Evolutionary conservation across 2,888 invertebrate genomes (phyloP).

Genomic region (Drosophila basisetae): DNA sequence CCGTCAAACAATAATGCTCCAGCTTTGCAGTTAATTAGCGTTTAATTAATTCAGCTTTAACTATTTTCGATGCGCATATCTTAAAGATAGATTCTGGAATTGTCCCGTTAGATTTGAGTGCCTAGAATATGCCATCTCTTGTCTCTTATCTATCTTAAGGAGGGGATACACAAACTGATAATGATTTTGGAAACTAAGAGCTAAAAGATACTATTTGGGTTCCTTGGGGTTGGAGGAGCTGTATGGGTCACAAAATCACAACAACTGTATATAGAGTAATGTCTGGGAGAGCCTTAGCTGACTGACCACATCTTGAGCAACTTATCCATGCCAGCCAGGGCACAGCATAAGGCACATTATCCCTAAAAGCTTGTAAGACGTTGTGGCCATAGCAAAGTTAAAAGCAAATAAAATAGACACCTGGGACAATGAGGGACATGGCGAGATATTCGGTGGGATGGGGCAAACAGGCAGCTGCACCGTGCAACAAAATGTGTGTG

Average conservation of each 20-base stretch:
- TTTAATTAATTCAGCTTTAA: not conserved
- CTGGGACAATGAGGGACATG: conserved; percentile 61
- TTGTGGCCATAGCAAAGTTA: conserved; percentile 70
- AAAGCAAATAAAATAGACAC: conserved; percentile 80
- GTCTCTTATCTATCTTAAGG: not conserved
- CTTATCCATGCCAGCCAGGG: conserved; percentile 14
- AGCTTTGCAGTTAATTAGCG: too few species aligned
- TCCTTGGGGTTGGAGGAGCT: not conserved
- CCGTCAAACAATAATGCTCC: too few species aligned
- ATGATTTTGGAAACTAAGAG: not conserved
- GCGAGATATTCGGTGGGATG: not conserved
- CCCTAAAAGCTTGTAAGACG: conserved; percentile 73
- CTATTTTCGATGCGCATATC: not conserved
- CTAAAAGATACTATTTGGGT: not conserved
- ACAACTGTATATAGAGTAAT: not conserved
- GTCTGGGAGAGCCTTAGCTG: not conserved
- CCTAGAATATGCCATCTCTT: not conserved
- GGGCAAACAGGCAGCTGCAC: conserved; percentile 23
- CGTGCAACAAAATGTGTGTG: not conserved
- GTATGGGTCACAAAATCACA: conserved; percentile 33
- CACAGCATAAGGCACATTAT: conserved; percentile 46
- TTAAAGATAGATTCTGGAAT: not conserved
- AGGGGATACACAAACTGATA: not conserved
- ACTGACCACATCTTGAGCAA: conserved; percentile 29
- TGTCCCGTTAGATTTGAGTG: not conserved